phyloP scores from a whole-genome alignment of 2,113 vertebrate species.

The Thoracochromis brauschi region DNA sequence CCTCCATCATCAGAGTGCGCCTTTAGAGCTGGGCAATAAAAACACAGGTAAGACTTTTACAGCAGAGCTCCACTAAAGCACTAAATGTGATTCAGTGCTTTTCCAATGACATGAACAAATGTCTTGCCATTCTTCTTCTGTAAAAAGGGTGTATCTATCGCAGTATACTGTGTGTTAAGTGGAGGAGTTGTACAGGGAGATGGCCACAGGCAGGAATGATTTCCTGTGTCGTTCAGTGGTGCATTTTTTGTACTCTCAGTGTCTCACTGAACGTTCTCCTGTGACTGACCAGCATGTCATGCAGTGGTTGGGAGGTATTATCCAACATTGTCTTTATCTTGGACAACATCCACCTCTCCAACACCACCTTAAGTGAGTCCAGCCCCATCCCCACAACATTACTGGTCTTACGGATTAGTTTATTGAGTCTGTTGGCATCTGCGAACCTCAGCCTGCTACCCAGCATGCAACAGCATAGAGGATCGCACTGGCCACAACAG shows the following conservation, averaged over 20 bases:
- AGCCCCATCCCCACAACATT: neutral
- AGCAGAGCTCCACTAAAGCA: neutral
- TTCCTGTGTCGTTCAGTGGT: neutral
- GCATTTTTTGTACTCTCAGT: neutral
- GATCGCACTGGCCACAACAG: neutral
- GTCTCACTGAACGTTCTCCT: rapidly evolving
- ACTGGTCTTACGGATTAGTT: neutral
- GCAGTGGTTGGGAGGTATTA: rapidly evolving
- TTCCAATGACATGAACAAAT: neutral
- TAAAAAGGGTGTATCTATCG: neutral
- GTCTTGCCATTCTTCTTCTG: neutral
- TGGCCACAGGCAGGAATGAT: neutral
- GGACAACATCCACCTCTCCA: neutral
- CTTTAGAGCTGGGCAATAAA: neutral
- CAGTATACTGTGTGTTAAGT: neutral
- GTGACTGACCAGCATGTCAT: neutral
- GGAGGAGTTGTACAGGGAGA: neutral
- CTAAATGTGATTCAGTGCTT: neutral
- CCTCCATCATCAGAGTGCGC: neutral
- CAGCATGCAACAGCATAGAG: neutral
- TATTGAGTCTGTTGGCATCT: neutral
- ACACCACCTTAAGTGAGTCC: neutral
- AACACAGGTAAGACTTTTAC: neutral
- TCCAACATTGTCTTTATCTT: neutral
- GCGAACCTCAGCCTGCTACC: neutral